Conservation (phyloP, 1,140 invertebrate genomes). For the Doryteuthis pealeii region DNA sequence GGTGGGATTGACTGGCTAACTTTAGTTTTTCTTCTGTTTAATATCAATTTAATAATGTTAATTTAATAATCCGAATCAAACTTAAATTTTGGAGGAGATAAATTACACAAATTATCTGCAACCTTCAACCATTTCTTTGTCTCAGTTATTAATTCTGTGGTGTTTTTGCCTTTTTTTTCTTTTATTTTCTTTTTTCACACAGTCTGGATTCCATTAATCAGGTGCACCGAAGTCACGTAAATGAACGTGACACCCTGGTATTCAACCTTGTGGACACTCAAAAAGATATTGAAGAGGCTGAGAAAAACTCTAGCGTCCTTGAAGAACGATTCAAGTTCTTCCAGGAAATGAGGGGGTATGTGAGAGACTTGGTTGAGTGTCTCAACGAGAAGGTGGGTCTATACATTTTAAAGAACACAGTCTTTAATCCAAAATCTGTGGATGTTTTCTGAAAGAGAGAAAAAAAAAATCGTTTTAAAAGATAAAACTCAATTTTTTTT, state of each 20-base stretch:
- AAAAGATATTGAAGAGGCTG: conserved; percentile 69
- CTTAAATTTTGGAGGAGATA: no score
- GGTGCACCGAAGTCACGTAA: conserved; percentile 65
- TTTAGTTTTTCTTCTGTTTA: no score
- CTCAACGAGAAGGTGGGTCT: conserved; percentile 71
- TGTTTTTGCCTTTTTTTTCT: no score
- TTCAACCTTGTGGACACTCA: conserved; percentile 64
- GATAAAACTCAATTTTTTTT: no score
- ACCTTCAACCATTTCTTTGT: no score
- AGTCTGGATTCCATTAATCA: conserved; percentile 67
- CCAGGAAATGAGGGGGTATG: conserved; percentile 93
- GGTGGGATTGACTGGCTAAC: no score
- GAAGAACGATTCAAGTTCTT: conserved; percentile 85
- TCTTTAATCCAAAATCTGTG: conserved; percentile 12
- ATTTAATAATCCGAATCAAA: no score
- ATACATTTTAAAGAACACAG: background rate
- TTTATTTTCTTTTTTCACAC: conserved; percentile 18
- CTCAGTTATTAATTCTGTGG: no score
- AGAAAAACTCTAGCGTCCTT: conserved; percentile 68
- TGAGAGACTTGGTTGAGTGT: conserved; percentile 95
- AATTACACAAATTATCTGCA: no score
- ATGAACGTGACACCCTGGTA: conserved; percentile 49
- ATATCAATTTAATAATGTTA: no score
- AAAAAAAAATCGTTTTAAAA: no score
- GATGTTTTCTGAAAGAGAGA: no score